Evolutionary conservation across 2,113 vertebrate species (phyloP), one percentile per base, ranked within the genome.

Genomic region (Amblyornis subalaris): DNA sequence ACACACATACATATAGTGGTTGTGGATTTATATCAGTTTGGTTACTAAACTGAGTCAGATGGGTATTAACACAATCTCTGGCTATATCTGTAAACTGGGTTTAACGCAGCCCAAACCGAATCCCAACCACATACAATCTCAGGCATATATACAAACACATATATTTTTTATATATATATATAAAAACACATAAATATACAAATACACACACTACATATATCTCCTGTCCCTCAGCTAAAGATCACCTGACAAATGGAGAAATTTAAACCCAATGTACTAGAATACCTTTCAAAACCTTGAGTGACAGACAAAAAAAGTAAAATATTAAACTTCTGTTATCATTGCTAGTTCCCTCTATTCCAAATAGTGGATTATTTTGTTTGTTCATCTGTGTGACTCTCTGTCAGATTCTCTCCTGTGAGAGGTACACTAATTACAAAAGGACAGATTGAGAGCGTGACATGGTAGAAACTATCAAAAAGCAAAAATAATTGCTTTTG

Each of bases 81-180:
- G n/a, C 42, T 66, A 0, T 14, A 70, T 28, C 7, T 14, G 4
- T 58, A 35, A 70, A 33, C 33, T 8, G 45, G 4, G 14, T 38
- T 77, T 35, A 58, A 69, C 29, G 36, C 22, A 60, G 45, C 21
- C 28, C 26, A 26, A 21, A 67, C 17, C 26, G 33, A 48, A 64
- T 29, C 20, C 19, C 14, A 6, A 7, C n/a, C 20, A 10, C 17
- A 33, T 3, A 25, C 2, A 22, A 29, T 8, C 38, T 36, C 47
- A 62, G 22, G 33, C 18, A 26, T 20, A 14, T 18, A 18, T 14
- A 53, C 16, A 55, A 31, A 66, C 6, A 82, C 15, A 14, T 3
- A 14, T 3, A 21, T 4, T 64, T 6, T 3, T 4, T 8, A 25
- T 12, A 19, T 4, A 9, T 5, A 9, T 6, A n/a, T 16, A 35